Base-by-base conservation (phyloP, 2,113 vertebrate genomes). In the Zapornia atra region DNA sequence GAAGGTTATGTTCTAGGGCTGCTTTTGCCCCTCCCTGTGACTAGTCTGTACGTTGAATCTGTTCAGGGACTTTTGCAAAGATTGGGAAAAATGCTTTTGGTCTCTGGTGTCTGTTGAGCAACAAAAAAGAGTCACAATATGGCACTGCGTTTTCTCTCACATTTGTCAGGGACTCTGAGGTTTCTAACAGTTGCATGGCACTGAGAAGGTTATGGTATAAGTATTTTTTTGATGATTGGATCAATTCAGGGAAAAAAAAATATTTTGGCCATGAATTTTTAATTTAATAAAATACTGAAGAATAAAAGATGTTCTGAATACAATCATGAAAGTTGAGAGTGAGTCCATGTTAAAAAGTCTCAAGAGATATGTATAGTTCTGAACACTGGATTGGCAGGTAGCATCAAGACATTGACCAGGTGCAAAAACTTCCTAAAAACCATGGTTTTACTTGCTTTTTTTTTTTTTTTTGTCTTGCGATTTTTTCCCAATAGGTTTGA, bases 401-500 rank as follows among this genome's bases (percentile, higher is more conserved):
- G 25, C 56, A 21, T 15, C 6, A 72, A 94, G 34, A 71, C 12
- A 8, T 7, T 81, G 34, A 50, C 56, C 34, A 70, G 22, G 12
- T 86, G 22, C 26, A 82, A 71, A 80, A 70, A 2, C 34, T 86
- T 86, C 25, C 38, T 88, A 44, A 92, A 70, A 79, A 12, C 3
- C 14, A 5, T 75, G 15, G 5, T 2, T 78, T 94, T 34, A 61
- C 2, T 4, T 54, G 7, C 24, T 11, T 70, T 48, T 22, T 65
- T 51, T 53, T 46, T 78, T 46, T 46, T 46, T 69, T 68, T 75
- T 97, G 70, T 97, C 56, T 94, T 98, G 85, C 97, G 63, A 38
- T 97, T 96, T 77, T 86, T 63, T 16, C 85, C 88, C 84, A 78
- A 93, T 98, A 99, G 99, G 99, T 97, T 92, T 99, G 96, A 99